Conservation (phyloP, 2,113 vertebrate genomes). For the Galemys pyrenaicus region DNA sequence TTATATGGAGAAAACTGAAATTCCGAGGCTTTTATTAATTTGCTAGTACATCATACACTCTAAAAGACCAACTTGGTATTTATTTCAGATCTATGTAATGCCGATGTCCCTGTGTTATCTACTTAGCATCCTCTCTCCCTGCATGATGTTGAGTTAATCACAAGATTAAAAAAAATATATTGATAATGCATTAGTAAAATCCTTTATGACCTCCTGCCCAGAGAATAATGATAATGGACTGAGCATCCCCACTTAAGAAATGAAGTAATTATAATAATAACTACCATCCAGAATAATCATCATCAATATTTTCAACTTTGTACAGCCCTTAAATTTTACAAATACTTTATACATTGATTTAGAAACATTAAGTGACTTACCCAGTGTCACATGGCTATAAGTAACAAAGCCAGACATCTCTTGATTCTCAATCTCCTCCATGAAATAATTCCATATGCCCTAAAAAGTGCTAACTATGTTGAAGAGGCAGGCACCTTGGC, state of each 20-base stretch:
- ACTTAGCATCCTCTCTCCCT: not conserved
- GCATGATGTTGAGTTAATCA: slow-evolving; percentile 12
- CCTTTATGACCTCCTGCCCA: not conserved
- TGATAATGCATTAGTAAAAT: slow-evolving; percentile 43
- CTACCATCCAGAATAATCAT: not conserved
- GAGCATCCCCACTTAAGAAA: not conserved
- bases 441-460: not conserved
- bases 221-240: slow-evolving; percentile 13
- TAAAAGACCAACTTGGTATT: not conserved
- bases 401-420: not conserved
- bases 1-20: slow-evolving; percentile 19
- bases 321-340: not conserved
- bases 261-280: slow-evolving; percentile 29
- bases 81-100: not conserved
- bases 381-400: not conserved
- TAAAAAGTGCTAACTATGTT: not conserved
- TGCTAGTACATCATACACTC: not conserved
- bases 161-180: slow-evolving; percentile 7
- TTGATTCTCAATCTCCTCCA: not conserved
- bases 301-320: slow-evolving; percentile 8
- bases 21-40: not conserved
- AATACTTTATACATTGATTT: not conserved
- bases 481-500: not conserved
- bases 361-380: slow-evolving; percentile 7
- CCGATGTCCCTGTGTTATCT: not conserved